Evolutionary conservation across 2,797 vertebrate genomes (phyloP).

Genomic region (Rousettus madagascariensis): DNA sequence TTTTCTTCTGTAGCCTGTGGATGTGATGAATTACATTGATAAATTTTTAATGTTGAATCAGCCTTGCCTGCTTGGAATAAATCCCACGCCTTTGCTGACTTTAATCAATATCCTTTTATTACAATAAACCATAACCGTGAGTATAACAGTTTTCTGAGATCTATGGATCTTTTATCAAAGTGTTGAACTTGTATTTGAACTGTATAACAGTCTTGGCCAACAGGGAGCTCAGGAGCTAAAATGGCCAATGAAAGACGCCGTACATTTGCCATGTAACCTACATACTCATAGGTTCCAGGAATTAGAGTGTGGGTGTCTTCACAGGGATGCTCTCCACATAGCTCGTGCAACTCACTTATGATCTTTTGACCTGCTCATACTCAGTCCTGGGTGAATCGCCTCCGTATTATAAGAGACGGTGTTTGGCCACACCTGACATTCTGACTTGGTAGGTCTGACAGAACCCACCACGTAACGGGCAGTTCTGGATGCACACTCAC

Average conservation of each 20-base stretch:
- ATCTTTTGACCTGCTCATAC: neutral
- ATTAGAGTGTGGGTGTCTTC: too few species aligned
- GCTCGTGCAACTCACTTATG: neutral
- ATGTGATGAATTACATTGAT: neutral
- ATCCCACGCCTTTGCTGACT: neutral
- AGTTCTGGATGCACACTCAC: neutral
- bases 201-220: neutral
- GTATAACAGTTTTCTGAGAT: neutral
- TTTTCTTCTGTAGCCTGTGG: neutral
- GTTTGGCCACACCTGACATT: neutral
- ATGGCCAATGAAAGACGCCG: neutral
- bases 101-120: neutral
- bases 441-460: neutral
- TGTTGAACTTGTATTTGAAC: neutral
- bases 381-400: neutral
- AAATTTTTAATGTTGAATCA: neutral
- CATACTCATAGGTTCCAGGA: neutral
- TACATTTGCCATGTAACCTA: neutral
- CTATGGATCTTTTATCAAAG: neutral
- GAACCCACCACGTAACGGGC: neutral
- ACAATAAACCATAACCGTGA: neutral
- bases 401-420: neutral
- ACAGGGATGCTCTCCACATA: neutral
- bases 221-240: neutral
- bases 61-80: neutral